Evolutionary conservation across 2,113 vertebrate species (phyloP), one percentile per base, ranked within the genome.

Genomic region (Ammodytes dubius): DNA sequence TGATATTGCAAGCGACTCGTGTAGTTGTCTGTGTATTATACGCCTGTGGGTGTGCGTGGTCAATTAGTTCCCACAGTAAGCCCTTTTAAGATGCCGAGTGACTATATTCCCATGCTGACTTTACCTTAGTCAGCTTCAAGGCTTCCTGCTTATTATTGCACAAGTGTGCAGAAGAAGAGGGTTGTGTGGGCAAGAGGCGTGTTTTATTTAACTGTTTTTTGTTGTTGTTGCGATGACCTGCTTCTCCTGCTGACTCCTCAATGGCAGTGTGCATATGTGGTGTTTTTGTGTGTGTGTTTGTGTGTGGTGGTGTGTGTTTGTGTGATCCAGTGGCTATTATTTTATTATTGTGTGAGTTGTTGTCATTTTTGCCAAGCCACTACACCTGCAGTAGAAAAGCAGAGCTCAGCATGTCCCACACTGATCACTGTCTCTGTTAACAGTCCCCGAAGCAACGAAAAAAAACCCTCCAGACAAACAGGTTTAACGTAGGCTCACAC

Each of bases 51-150:
- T 59, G 70, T 74, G 35, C 35, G 4, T 13, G 27, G 50, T 65
- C 43, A 45, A 50, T 56, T 13, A 39, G 46, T 58, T 84, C 70
- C 53, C 4, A 39, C 43, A 49, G 52, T 78, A 52, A 87, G 76
- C 79, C 27, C 27, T 50, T 37, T 87, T 82, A 53, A 39, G 56
- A 13, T 79, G 74, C 70, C 79, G 60, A 54, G 53, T 47, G 85
- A 88, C 86, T 74, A 72, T 85, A 83, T 87, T 86, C 61, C 57
- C 70, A 80, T 87, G 83, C 83, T 90, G 83, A 91, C 84, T 92
- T 79, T 3, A 71, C 74, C 81, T 87, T 64, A 89, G 78, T 92
- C 89, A 91, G 91, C 91, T 70, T 85, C 77, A 77, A 81, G 83
- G 57, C 10, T 87, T 77, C 77, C 70, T 88, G 86, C 56, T 76